Conservation (phyloP, 2,797 vertebrate species). For the Rousettus madagascariensis region DNA sequence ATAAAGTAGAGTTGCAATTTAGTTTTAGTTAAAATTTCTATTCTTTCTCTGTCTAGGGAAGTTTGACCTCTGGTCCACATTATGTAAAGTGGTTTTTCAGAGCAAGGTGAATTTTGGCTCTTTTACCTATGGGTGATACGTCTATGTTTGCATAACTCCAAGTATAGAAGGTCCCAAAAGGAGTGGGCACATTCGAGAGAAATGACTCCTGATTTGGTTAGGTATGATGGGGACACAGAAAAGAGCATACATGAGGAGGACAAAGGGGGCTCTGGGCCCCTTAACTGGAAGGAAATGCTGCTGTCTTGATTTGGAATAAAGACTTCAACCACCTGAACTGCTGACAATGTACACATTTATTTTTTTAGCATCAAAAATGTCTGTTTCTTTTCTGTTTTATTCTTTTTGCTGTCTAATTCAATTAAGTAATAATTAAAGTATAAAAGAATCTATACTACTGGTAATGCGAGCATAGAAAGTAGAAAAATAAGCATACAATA, state of each 20-base stretch:
- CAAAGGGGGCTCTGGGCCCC: neutral
- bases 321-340: neutral
- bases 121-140: neutral
- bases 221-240: neutral
- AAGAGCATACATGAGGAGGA: neutral
- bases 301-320: neutral
- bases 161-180: neutral
- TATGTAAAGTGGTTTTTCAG: neutral
- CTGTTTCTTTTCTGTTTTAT: neutral
- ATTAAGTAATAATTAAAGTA: neutral
- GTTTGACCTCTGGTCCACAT: neutral
- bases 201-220: neutral
- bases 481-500: neutral
- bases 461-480: neutral
- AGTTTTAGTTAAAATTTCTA: conserved; percentile 7
- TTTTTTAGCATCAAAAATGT: conserved; percentile 36
- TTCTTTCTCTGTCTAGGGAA: neutral
- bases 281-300: neutral
- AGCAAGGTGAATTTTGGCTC: neutral
- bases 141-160: neutral
- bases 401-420: conserved; percentile 7
- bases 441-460: neutral
- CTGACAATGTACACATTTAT: neutral
- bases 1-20: conserved; percentile 1
- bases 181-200: neutral